Base-by-base conservation (phyloP, 1,140 invertebrate species). In the Ceratoteleas bidentatus region DNA sequence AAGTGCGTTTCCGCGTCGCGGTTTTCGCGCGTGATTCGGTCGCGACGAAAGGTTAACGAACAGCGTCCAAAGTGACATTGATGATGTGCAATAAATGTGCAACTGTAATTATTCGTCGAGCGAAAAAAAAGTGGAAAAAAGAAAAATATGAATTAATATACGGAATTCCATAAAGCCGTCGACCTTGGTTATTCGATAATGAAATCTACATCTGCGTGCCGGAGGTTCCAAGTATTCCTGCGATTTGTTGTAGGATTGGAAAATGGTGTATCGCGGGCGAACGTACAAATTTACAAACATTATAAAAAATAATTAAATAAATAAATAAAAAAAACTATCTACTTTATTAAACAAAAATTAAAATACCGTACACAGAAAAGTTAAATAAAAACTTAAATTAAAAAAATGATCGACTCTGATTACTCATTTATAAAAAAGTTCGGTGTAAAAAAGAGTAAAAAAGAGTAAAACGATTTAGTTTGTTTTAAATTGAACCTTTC, bases 111-210 rank as follows among this genome's bases (percentile, higher is more conserved):
- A 74, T 70, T 74, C 64, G 69, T 57, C 33, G 24, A 43, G 24
- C 47, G 40, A 24, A 24, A 24, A 24, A 24, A 24, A 24, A 24
- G 57, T 56, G 34, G 49, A 70, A 78, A 36, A 52, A 16, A 64
- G 33, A 65, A 70, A 75, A 78, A 60, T 75, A 76, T 76, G 72
- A 76, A 81, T 81, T 74, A 81, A 81, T 74, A 68, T 52, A 75
- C 64, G 70, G 64, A 75, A 75, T 81, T 76, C 61, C 79, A 66
- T 68, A 60, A 72, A 81, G 72, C 49, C 69, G 69, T 74, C 61
- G 69, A 74, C 80, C 80, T 83, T 83, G 73, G 33, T 69, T 74
- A 74, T 74, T 83, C 53, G 74, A 78, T 83, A 83, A 69, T 68
- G 69, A 78, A 83, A 75, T 60, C 78, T 49, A 68, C 68, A 73